Evolutionary conservation across 2,888 invertebrate genomes (phyloP).

Genomic region (Brachyptera risi): DNA sequence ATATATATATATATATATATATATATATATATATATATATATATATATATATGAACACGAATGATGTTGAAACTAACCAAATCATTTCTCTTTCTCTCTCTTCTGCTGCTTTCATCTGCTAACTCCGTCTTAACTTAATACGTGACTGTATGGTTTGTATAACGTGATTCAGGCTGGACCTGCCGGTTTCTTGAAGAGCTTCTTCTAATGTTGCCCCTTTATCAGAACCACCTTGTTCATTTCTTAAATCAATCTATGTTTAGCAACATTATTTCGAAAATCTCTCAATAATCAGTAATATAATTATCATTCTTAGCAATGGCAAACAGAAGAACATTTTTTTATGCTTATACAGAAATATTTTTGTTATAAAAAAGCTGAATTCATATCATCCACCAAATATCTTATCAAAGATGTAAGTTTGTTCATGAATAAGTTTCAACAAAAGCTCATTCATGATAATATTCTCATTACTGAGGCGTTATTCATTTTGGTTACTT

Average conservation of each 20-base stretch:
- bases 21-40: no score
- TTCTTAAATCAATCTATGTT: slow-evolving; percentile 32
- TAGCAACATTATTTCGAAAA: no score
- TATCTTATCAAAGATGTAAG: slow-evolving; percentile 4
- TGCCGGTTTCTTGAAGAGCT: slow-evolving; percentile 92
- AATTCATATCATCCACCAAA: slow-evolving; percentile 15
- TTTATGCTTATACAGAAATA: slow-evolving; percentile 21
- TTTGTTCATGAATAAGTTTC: neutral
- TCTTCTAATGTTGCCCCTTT: slow-evolving; percentile 63
- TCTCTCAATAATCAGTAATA: no score
- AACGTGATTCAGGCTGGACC: slow-evolving; percentile 68
- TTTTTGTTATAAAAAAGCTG: slow-evolving; percentile 24
- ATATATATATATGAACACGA: neutral
- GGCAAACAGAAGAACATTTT: no score
- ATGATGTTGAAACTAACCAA: neutral
- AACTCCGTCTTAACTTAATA: neutral
- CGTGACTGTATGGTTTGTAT: slow-evolving; percentile 1
- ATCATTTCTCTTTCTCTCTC: slow-evolving; percentile 1
- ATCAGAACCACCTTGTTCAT: slow-evolving; percentile 35
- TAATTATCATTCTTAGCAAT: no score
- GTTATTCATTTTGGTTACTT: no score
- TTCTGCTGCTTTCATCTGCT: slow-evolving; percentile 12
- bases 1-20: no score
- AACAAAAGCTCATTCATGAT: neutral
- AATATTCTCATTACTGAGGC: no score